Base-by-base conservation (phyloP, 2,888 invertebrate species). In the Arrhopalites spinosus region DNA sequence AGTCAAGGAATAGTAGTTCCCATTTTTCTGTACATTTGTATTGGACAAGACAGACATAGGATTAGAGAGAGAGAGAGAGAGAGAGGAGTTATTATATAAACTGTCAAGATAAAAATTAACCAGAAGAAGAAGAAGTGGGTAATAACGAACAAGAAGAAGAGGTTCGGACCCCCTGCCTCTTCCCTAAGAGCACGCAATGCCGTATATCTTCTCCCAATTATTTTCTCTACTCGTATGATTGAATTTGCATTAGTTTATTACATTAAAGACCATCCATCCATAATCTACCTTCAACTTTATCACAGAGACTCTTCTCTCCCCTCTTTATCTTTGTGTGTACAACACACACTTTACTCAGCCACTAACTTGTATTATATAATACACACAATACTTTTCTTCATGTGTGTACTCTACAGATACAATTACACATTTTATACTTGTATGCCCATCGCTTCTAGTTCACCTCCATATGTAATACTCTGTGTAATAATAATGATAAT, bases 151-250 rank as follows among this genome's bases (percentile, higher is more conserved):
- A 36, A 73, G 71, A 74, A 73, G 71, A 36, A 73, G 71, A 74
- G 74, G 74, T 68, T 74, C 47, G 68, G 74, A 74, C 20, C 74
- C 74, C 74, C 74, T 61, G 36, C 47, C 56, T 67, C 67, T 7
- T 68, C 68, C 45, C 27, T 74, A 74, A 74, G 61, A 76, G 68
- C 77, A 77, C 77, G 77, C 77, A 77, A 77, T 71, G 73, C 59
- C 74, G 77, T 77, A 75, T 71, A 73, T 77, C 77, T 74, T 77
- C 73, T 73, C 71, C 77, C 77, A 77, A 77, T 77, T 77, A 77
- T 77, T 75, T 73, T 75, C 66, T 29, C 72, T 64, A n/a, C n/a
- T n/a, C n/a, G n/a, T n/a, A 71, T 77, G 73, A 77, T 77, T 77
- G 75, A 77, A 77, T 77, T 77, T 77, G 77, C 77, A 75, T 77